A percentile compares a stretch with the other conserved stretches of the same genome.
These are phyloP conservation scores for Pitta sordida DNA, from an alignment of 2,113 vertebrate species.

Conservation along the genomic window DNA sequence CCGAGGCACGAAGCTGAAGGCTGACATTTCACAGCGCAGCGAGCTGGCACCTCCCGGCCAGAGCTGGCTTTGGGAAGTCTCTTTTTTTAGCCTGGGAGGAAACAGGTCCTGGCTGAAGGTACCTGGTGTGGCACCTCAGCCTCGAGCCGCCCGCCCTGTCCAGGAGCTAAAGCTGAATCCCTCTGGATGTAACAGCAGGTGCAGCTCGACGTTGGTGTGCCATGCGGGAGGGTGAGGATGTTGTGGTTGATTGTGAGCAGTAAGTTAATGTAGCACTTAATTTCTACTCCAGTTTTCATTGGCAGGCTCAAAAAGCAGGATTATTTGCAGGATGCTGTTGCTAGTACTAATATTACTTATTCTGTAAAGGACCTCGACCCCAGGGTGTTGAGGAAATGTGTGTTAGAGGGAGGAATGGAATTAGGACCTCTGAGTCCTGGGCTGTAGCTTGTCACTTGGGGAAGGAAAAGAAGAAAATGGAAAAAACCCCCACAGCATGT, in stretches of 20 bases:
- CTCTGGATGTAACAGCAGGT: background rate
- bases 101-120: background rate
- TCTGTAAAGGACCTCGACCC: background rate
- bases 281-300: background rate
- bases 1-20: background rate
- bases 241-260: background rate
- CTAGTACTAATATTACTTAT: background rate
- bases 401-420: background rate
- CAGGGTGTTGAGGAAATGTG: background rate
- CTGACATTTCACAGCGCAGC: background rate
- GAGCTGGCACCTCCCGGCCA: background rate
- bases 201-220: background rate
- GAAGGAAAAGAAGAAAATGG: background rate
- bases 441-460: background rate
- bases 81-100: background rate
- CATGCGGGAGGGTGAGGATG: background rate
- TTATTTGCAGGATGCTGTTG: background rate
- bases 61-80: background rate
- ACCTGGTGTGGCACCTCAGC: background rate
- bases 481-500: background rate
- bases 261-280: background rate
- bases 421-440: background rate
- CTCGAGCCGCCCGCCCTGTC: accelerated
- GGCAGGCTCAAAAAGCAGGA: background rate
- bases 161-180: background rate